Conservation (phyloP, 2,888 invertebrate species). For the Beris morrisii region DNA sequence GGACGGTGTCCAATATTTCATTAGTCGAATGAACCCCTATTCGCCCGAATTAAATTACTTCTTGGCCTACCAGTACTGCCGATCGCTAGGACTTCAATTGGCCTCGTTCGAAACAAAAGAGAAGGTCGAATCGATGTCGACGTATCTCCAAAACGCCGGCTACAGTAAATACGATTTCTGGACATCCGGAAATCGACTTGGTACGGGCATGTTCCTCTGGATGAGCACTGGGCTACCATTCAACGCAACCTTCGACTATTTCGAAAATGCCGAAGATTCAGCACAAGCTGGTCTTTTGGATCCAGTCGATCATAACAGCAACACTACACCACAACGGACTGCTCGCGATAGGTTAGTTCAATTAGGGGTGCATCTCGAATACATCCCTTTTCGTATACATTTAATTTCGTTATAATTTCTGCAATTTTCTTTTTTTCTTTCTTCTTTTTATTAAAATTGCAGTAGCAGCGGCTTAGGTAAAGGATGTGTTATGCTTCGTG, state of each 20-base stretch:
- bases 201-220: conserved; percentile 86
- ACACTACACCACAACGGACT: conserved; percentile 77
- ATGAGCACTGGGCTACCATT: conserved; percentile 87
- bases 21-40: conserved; percentile 85
- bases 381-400: neutral
- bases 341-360: conserved; percentile 64
- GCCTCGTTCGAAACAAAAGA: conserved; percentile 85
- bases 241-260: conserved; percentile 86
- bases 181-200: conserved; percentile 85
- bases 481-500: conserved; percentile 77
- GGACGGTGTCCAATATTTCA: conserved; percentile 83
- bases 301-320: conserved; percentile 67
- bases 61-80: conserved; percentile 85
- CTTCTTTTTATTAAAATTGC: conserved; percentile 46
- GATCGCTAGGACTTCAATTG: conserved; percentile 80
- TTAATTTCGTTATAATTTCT: conserved; percentile 6
- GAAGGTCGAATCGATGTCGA: conserved; percentile 81
- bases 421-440: conserved; percentile 33
- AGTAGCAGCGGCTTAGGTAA: conserved; percentile 66
- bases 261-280: conserved; percentile 63
- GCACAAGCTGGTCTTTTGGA: conserved; percentile 56
- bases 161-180: conserved; percentile 84
- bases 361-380: neutral
- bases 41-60: conserved; percentile 84
- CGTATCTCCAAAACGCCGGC: conserved; percentile 81